Evolutionary conservation across 1,140 invertebrate species (phyloP).

Genomic region (Tetragnatha versicolor): DNA sequence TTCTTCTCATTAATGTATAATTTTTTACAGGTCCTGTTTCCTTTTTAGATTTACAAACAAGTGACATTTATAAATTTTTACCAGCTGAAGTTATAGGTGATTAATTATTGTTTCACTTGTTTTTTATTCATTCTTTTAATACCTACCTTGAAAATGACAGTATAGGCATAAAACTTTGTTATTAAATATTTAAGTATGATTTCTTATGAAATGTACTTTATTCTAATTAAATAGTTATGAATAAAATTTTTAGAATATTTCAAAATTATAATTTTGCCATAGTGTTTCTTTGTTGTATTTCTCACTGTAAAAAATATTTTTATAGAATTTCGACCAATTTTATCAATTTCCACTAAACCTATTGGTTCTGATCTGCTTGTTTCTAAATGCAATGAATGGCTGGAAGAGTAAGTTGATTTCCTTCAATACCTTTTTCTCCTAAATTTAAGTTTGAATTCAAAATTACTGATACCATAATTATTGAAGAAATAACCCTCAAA

Average conservation of each 20-base stretch:
- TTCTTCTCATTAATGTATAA: neutral
- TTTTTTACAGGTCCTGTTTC: conserved; percentile 43
- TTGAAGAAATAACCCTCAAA: too few species aligned
- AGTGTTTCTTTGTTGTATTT: too few species aligned
- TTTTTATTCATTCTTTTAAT: too few species aligned
- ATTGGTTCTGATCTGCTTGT: conserved; percentile 14
- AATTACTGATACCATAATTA: too few species aligned
- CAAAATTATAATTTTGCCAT: neutral
- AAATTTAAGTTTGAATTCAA: neutral
- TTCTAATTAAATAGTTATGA: too few species aligned
- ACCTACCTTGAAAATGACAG: too few species aligned
- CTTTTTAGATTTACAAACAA: conserved; percentile 33
- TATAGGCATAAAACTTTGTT: too few species aligned
- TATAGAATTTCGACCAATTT: conserved; percentile 18
- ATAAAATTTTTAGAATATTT: too few species aligned
- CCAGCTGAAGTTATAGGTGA: conserved; percentile 40
- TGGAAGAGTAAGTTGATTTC: conserved; percentile 27
- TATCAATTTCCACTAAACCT: neutral
- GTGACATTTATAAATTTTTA: conserved; percentile 32
- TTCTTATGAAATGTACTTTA: too few species aligned
- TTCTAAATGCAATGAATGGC: conserved; percentile 21
- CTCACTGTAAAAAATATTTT: neutral
- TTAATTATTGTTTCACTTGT: too few species aligned
- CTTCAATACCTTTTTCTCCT: neutral
- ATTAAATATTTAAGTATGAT: too few species aligned